Evolutionary conservation across 1,140 invertebrate species (phyloP), one percentile per base, ranked within the genome.

Genomic region (Drosophila subpulchrella): DNA sequence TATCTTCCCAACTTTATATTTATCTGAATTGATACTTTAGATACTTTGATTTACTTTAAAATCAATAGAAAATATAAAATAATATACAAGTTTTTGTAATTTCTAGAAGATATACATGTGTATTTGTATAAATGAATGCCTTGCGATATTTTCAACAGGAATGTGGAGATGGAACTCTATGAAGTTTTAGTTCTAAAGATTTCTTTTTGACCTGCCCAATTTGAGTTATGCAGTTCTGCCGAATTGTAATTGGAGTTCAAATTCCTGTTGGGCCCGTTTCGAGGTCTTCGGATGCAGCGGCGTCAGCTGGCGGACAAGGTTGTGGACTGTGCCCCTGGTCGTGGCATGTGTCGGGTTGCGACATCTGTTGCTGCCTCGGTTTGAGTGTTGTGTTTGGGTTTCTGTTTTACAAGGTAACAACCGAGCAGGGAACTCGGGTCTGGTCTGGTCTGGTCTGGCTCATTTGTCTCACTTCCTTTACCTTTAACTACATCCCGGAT

Each of bases 401-500:
- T 46, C 15, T 39, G 66, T 41, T 78, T 72, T 72, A 72, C 68
- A 72, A 72, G 68, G 36, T 58, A 71, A 70, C 44, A 58, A 70
- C 36, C 36, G 30, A 24, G 10, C 20, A 15, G 27, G 39, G 59
- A 10, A 11, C 42, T 55, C 30, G 56, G 68, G 42, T 62, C 48
- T 75, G 66, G 83, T 32, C 32, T 24, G 24, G 24, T 24, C 24
- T 27, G 68, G 42, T 62, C 48, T 75, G 66, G 83, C 80, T 70
- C 84, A 89, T 88, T 88, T 89, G 84, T 89, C 77, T 89, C 74
- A 89, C 84, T 89, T 89, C 84, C 84, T 89, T 89, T 89, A 78
- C 83, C 83, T 81, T 81, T 76, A 85, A 80, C 77, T 74, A 86
- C 84, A 89, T 89, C 84, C 84, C 84, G 84, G 84, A 89, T 89